Conservation (phyloP, 2,888 invertebrate species). For the Lottia gigantea region DNA sequence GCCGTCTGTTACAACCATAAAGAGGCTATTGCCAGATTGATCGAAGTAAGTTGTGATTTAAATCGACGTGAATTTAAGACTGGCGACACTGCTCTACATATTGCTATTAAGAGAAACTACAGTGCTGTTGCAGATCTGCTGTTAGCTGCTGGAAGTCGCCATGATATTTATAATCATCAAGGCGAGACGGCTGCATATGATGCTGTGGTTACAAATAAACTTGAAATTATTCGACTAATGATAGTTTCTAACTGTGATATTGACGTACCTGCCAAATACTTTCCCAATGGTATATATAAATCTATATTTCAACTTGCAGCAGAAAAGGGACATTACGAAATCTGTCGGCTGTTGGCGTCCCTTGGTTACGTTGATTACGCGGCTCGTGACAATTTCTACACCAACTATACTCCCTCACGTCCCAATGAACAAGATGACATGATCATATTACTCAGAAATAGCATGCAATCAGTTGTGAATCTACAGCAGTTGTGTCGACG, state of each 20-base stretch:
- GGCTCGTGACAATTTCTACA: slow-evolving; percentile 53
- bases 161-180: slow-evolving; percentile 66
- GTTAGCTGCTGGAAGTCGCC: slow-evolving; percentile 61
- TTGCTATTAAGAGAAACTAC: slow-evolving; percentile 67
- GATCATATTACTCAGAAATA: slow-evolving; percentile 54
- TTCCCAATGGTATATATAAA: slow-evolving; percentile 62
- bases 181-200: slow-evolving; percentile 66
- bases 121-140: slow-evolving; percentile 62
- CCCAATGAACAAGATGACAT: slow-evolving; percentile 56
- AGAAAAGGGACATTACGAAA: slow-evolving; percentile 64
- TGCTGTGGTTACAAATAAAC: slow-evolving; percentile 64
- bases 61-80: slow-evolving; percentile 66
- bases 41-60: slow-evolving; percentile 61
- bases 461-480: slow-evolving; percentile 61
- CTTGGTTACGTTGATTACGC: slow-evolving; percentile 61
- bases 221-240: slow-evolving; percentile 63
- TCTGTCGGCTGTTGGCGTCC: slow-evolving; percentile 61
- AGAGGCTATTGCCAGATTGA: slow-evolving; percentile 61
- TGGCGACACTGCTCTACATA: slow-evolving; percentile 67
- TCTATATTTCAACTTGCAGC: slow-evolving; percentile 63
- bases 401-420: slow-evolving; percentile 55
- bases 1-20: slow-evolving; percentile 67
- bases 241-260: slow-evolving; percentile 65
- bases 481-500: slow-evolving; percentile 64
- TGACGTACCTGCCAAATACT: slow-evolving; percentile 65